phyloP scores from a whole-genome alignment of 2,888 invertebrate genomes.

The Tuberolachnus salignus region DNA sequence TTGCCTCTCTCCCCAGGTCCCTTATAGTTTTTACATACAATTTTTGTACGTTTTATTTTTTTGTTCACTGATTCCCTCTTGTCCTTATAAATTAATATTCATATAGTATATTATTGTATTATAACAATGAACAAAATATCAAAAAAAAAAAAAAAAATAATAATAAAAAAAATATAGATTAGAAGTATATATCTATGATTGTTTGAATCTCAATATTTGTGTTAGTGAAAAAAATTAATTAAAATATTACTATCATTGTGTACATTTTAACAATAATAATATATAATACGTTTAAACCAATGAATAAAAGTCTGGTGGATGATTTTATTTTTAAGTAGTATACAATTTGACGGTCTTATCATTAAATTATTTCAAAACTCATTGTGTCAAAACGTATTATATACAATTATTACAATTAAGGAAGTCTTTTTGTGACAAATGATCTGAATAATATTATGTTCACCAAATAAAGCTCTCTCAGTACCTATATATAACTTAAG shows the following conservation, averaged over 20 bases:
- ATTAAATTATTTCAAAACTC: background rate
- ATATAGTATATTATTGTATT: background rate
- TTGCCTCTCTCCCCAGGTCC: too few relatives aligned
- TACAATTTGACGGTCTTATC: background rate
- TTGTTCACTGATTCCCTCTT: background rate
- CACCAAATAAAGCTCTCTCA: constrained; percentile 39
- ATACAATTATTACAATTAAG: too few relatives aligned
- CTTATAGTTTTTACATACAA: background rate
- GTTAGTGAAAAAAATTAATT: constrained; percentile 31
- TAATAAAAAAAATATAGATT: background rate
- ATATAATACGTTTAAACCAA: background rate
- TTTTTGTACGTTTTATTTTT: constrained; percentile 11
- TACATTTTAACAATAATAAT: background rate
- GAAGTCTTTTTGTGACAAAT: background rate
- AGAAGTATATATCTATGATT: constrained; percentile 1
- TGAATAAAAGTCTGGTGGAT: background rate
- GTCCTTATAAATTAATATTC: background rate
- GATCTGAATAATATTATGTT: constrained; percentile 28
- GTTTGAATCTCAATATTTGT: constrained; percentile 42
- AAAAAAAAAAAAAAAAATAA: constrained; percentile 24
- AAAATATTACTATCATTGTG: background rate
- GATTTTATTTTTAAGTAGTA: background rate
- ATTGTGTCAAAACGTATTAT: too few relatives aligned
- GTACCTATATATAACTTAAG: constrained; percentile 20
- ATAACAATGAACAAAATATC: constrained; percentile 42